These are phyloP conservation scores for Anseranas semipalmata DNA, from an alignment of 2,113 vertebrate genomes.

Conservation along the genomic window DNA sequence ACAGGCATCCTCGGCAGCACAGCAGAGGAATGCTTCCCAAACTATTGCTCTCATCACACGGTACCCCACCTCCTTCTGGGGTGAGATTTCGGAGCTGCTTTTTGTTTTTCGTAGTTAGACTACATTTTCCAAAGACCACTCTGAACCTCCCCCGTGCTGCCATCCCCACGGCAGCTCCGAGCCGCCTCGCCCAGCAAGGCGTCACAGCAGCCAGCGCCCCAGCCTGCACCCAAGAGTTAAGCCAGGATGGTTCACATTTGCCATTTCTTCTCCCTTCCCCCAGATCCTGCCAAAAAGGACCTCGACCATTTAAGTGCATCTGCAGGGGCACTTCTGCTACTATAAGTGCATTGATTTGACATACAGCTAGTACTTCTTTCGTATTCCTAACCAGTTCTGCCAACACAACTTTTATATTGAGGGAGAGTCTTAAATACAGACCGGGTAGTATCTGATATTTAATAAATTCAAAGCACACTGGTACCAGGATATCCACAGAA, in stretches of 20 bases:
- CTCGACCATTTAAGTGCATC: background rate
- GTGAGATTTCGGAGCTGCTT: background rate
- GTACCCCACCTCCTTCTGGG: background rate
- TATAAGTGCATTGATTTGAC: background rate
- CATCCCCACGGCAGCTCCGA: accelerated
- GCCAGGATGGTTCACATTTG: background rate
- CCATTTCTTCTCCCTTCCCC: background rate
- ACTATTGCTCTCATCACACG: background rate
- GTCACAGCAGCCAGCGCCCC: accelerated
- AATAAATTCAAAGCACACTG: background rate
- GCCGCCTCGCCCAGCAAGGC: background rate
- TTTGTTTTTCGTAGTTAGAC: background rate
- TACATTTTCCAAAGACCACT: background rate
- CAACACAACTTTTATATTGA: background rate
- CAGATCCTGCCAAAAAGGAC: background rate
- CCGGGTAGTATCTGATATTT: background rate
- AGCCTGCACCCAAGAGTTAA: background rate
- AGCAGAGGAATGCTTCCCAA: background rate
- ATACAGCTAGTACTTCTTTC: background rate
- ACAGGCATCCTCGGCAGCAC: background rate
- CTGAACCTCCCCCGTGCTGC: background rate
- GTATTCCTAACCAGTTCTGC: background rate
- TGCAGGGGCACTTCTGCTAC: background rate
- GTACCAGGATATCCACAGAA: background rate
- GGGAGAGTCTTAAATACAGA: background rate